A percentile compares a stretch with the other conserved stretches of the same genome.
These are phyloP conservation scores for Hippocampus mohnikei DNA, from an alignment of 2,113 vertebrate genomes.

Conservation along the genomic window DNA sequence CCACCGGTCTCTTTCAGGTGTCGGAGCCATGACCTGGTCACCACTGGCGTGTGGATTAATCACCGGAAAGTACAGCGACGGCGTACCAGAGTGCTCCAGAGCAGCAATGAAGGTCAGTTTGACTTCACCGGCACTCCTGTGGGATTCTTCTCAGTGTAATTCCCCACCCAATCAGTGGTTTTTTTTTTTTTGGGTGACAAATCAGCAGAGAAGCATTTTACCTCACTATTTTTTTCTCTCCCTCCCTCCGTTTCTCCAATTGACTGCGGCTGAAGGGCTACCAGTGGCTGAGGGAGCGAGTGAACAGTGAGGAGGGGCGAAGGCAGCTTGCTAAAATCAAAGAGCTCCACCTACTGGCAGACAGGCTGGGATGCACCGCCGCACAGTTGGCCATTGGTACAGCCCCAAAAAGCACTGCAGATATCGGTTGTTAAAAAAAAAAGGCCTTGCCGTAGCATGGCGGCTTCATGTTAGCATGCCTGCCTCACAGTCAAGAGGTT, in stretches of 20 bases:
- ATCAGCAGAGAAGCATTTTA: constrained; percentile 16
- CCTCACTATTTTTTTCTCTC: constrained; percentile 26
- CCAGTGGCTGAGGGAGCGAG: constrained; percentile 97
- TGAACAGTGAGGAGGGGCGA: constrained; percentile 92
- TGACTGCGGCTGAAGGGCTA: constrained; percentile 76
- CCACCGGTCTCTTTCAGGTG: constrained; percentile 67
- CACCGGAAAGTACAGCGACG: constrained; percentile 85
- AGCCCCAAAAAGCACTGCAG: neutral
- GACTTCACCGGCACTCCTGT: constrained; percentile 14
- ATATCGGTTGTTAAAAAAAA: neutral
- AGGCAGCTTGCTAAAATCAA: constrained; percentile 96
- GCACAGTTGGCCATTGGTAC: constrained; percentile 93
- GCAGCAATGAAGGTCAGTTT: constrained; percentile 81
- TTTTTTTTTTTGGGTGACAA: constrained; percentile 7
- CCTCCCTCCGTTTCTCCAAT: constrained; percentile 4
- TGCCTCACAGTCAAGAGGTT: neutral
- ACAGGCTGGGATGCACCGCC: constrained; percentile 91
- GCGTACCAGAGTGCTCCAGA: constrained; percentile 79
- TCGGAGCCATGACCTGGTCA: constrained; percentile 91
- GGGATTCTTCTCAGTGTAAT: constrained; percentile 22
- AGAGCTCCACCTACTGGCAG: constrained; percentile 91
- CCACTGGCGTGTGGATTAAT: constrained; percentile 86
- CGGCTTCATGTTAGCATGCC: neutral
- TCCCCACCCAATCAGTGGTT: constrained; percentile 8
- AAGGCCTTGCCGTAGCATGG: neutral